Base-by-base conservation (phyloP, 2,113 vertebrate genomes). In the Calcarius ornatus region DNA sequence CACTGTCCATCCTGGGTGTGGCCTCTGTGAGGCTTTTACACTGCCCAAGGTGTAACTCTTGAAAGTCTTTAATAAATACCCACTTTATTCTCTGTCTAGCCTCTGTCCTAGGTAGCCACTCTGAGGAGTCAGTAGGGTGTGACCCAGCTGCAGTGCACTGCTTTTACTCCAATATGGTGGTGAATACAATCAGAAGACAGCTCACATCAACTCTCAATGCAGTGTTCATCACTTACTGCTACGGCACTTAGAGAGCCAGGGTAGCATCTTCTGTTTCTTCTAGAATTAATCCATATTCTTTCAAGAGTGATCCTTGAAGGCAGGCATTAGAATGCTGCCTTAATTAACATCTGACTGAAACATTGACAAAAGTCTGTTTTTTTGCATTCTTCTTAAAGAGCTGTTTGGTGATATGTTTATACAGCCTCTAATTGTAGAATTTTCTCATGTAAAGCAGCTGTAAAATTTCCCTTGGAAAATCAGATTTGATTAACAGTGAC, bases 141-240 rank as follows among this genome's bases (percentile, higher is more conserved):
- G 45, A 37, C 73, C 59, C 19, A 69, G 12, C 47, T 68, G 30
- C 50, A 77, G 16, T 54, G 73, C 20, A 35, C 21, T 66, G 59
- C 3, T 42, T 57, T 82, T 28, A 23, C 4, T 59, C 23, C 35
- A 33, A 54, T 10, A 6, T 0, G 0, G 28, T 51, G 17, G 35
- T 30, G 25, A 56, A 43, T 22, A 15, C 7, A n/a, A 3, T 45
- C 56, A 31, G 53, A 38, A 65, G 23, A 10, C 10, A 45, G 14
- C 6, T 66, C 56, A n/a, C 15, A 59, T 53, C 11, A 4, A 5
- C 42, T 50, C 35, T 73, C 35, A 24, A 1, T 43, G 33, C 10
- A 50, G 1, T 28, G 23, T 31, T 65, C 14, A 8, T 70, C 70
- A 30, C 2, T 66, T 42, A 35, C 3, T 2, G 11, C 50, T 54